Conservation (phyloP, 2,113 vertebrate species). For the Motacilla tschutschensis region DNA sequence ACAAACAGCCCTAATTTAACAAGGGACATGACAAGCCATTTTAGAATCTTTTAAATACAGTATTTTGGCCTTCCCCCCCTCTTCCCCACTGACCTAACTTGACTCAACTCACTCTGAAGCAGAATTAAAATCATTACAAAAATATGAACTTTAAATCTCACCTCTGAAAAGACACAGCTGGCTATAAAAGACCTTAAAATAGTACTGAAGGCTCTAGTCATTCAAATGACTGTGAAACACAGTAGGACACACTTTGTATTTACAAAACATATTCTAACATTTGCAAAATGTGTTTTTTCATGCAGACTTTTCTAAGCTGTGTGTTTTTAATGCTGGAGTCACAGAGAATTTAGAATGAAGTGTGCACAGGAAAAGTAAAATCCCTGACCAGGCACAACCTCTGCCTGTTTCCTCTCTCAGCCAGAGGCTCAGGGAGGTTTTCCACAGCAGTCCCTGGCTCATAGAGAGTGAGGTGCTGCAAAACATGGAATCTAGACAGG, state of each 20-base stretch:
- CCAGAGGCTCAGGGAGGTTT: neutral
- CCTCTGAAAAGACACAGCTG: neutral
- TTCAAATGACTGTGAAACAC: neutral
- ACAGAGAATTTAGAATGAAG: neutral
- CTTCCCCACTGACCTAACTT: neutral
- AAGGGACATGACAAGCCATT: neutral
- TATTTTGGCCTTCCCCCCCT: neutral
- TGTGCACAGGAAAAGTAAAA: slow-evolving; percentile 23
- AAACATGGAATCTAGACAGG: neutral
- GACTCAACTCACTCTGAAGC: neutral
- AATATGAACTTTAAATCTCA: neutral
- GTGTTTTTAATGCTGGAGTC: neutral
- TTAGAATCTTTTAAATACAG: neutral
- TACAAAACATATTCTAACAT: neutral
- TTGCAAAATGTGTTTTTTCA: neutral
- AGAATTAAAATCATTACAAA: neutral
- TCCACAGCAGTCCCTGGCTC: neutral
- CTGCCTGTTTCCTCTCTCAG: neutral
- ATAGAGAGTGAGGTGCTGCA: neutral
- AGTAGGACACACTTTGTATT: neutral
- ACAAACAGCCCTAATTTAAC: neutral
- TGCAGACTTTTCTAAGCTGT: accelerated
- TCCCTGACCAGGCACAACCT: slow-evolving; percentile 29
- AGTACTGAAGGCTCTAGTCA: neutral
- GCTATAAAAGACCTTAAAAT: neutral